Conservation (phyloP, 2,888 invertebrate species). For the Nematopogon swammerdamellus region DNA sequence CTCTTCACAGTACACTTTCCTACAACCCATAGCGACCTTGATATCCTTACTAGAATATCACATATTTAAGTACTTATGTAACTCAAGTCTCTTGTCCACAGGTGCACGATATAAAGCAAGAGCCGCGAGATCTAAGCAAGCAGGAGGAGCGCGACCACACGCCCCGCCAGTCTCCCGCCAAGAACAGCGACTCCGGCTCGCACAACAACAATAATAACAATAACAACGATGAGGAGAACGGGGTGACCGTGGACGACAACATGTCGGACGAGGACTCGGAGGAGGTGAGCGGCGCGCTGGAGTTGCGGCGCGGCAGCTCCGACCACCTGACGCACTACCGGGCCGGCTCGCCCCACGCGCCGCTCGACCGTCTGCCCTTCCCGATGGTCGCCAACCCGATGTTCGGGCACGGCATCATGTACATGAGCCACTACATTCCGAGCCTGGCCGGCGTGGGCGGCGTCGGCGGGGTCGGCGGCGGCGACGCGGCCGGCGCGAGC, state of each 20-base stretch:
- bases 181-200: slow-evolving; percentile 51
- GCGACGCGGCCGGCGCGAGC: slow-evolving; percentile 55
- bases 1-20: no score
- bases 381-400: slow-evolving; percentile 84
- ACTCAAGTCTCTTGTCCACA: slow-evolving; percentile 27
- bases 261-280: slow-evolving; percentile 41
- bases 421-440: slow-evolving; percentile 86
- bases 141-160: slow-evolving; percentile 29
- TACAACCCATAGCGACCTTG: background rate
- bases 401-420: slow-evolving; percentile 89
- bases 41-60: no score
- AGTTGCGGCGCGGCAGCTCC: slow-evolving; percentile 31
- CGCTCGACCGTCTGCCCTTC: slow-evolving; percentile 59
- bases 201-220: slow-evolving; percentile 37
- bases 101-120: slow-evolving; percentile 55
- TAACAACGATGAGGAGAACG: slow-evolving; percentile 47
- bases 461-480: slow-evolving; percentile 51
- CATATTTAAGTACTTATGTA: no score
- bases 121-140: slow-evolving; percentile 46
- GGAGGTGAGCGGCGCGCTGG: slow-evolving; percentile 12
- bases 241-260: slow-evolving; percentile 47
- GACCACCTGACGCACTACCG: slow-evolving; percentile 22
- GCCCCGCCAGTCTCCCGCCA: slow-evolving; percentile 51
- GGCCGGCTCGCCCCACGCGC: slow-evolving; percentile 28
- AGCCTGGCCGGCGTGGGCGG: slow-evolving; percentile 40